phyloP scores from a whole-genome alignment of 2,797 vertebrate species.

The Natrix natrix region DNA sequence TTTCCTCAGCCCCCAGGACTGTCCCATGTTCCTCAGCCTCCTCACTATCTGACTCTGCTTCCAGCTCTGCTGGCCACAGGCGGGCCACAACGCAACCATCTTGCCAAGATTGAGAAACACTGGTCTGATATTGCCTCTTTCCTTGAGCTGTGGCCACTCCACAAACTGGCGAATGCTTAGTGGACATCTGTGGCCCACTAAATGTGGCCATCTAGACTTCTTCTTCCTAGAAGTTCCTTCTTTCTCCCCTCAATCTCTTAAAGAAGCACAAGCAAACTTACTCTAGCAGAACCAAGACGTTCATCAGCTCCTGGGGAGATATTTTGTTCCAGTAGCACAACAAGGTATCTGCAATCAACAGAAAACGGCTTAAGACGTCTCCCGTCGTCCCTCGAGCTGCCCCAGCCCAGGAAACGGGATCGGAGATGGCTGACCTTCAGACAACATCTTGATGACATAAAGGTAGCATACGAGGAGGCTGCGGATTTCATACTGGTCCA shows the following conservation, averaged over 20 bases:
- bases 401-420: not conserved
- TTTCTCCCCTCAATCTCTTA: not conserved
- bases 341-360: constrained; percentile 82
- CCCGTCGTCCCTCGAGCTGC: not conserved
- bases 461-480: constrained; percentile 90
- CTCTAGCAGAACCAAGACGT: constrained; percentile 90
- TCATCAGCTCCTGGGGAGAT: constrained; percentile 88
- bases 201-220: not conserved
- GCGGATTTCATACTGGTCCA: constrained; percentile 90
- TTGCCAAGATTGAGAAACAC: not conserved
- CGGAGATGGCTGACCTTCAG: constrained; percentile 82
- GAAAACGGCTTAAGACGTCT: not conserved
- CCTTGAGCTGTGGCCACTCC: not conserved
- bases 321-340: constrained; percentile 93
- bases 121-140: not conserved
- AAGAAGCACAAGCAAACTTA: constrained; percentile 68
- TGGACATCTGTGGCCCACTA: not conserved
- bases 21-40: too few relatives aligned
- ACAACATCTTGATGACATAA: constrained; percentile 88
- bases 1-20: too few relatives aligned
- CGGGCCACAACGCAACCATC: not conserved
- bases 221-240: not conserved
- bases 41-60: too few relatives aligned
- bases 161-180: not conserved
- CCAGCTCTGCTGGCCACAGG: too few relatives aligned